Percentiles rank a stretch among this genome's conserved stretches.
phyloP scores from a whole-genome alignment of 2,113 vertebrate genomes.

The Corythaixoides concolor region DNA sequence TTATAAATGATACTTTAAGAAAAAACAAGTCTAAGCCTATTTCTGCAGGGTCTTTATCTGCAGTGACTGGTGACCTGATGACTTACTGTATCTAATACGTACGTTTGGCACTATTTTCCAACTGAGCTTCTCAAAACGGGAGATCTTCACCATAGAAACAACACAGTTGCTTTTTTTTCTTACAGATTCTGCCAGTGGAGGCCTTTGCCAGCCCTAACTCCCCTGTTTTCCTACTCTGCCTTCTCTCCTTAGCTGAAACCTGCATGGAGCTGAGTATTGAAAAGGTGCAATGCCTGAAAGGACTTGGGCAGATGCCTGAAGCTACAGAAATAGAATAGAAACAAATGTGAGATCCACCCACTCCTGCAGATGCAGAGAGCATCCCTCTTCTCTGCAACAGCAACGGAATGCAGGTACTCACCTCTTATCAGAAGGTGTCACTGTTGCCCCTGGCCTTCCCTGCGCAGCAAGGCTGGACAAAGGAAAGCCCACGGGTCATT shows the following conservation, averaged over 20 bases:
- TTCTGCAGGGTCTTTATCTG: constrained; percentile 30
- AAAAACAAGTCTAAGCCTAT: constrained; percentile 35
- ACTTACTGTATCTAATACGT: not conserved
- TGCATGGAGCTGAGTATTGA: not conserved
- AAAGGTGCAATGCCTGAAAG: not conserved
- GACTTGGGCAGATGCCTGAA: not conserved
- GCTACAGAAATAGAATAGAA: not conserved
- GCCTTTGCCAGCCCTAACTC: not conserved
- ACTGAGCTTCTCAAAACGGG: not conserved
- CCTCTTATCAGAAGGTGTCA: constrained; percentile 40
- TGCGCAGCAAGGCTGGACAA: not conserved
- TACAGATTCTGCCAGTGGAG: not conserved
- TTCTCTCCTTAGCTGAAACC: not conserved
- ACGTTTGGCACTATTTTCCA: not conserved
- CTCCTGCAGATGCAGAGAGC: not conserved
- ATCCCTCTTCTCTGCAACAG: not conserved
- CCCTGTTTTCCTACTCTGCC: not conserved
- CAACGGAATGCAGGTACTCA: not conserved
- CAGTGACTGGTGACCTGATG: not conserved
- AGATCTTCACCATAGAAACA: not conserved
- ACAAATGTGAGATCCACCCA: not conserved
- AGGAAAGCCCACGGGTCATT: not conserved
- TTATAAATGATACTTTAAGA: constrained; percentile 48
- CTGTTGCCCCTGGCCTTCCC: constrained; percentile 10
- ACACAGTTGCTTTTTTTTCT: not conserved